phyloP scores from a whole-genome alignment of 2,113 vertebrate genomes.

The Neolamprologus sp. region DNA sequence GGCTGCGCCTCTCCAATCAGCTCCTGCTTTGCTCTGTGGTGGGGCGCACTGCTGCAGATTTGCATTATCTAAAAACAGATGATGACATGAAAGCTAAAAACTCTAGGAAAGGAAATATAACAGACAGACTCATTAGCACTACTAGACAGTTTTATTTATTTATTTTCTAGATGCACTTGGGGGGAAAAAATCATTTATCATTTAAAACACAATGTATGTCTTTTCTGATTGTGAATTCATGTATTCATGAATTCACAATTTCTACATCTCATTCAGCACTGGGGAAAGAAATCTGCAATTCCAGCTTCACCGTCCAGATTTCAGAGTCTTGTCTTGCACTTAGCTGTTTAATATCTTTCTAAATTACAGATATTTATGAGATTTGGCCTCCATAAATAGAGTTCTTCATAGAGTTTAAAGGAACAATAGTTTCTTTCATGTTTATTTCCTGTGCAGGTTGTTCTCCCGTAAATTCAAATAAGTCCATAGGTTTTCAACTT shows the following conservation, averaged over 20 bases:
- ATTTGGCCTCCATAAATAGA: background rate
- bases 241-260: background rate
- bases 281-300: background rate
- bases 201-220: background rate
- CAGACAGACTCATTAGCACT: background rate
- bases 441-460: background rate
- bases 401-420: background rate
- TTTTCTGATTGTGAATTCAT: background rate
- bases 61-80: background rate
- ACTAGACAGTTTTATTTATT: background rate
- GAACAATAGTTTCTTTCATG: background rate
- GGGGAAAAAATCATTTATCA: background rate
- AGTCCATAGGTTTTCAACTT: background rate
- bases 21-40: background rate
- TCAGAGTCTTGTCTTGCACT: background rate
- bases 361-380: background rate
- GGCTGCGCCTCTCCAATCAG: background rate
- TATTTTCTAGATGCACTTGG: background rate
- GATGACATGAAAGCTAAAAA: background rate
- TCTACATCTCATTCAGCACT: background rate
- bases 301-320: background rate
- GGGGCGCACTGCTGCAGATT: background rate
- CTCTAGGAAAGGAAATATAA: background rate
- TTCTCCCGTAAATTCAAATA: background rate
- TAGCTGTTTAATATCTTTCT: background rate